Percentiles rank a stretch among this genome's conserved stretches.
These are phyloP conservation scores for Crotalus helleri DNA, from an alignment of 2,113 vertebrate species.

Conservation along the genomic window DNA sequence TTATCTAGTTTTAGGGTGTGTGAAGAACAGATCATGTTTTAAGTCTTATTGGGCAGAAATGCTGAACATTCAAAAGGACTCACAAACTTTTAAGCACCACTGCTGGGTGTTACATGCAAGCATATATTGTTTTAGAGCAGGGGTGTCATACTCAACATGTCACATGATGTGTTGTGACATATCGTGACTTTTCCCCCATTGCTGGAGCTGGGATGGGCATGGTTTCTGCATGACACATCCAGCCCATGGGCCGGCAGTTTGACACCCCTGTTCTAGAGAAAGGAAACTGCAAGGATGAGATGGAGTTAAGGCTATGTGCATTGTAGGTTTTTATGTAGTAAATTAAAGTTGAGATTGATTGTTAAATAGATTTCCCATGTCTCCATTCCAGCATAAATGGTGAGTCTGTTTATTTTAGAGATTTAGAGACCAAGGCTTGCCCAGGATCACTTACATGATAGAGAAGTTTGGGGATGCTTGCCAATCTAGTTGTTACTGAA, in stretches of 20 bases:
- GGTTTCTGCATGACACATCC: too few relatives aligned
- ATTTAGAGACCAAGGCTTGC: neutral
- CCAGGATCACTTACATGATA: neutral
- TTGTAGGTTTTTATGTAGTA: neutral
- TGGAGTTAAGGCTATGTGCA: neutral
- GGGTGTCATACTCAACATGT: too few relatives aligned
- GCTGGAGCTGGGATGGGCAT: too few relatives aligned
- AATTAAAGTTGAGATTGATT: neutral
- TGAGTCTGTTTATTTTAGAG: neutral
- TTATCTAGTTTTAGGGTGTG: neutral
- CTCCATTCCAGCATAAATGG: neutral
- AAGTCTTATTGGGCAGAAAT: neutral
- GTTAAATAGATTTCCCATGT: neutral
- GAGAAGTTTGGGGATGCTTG: neutral
- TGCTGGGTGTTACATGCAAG: neutral
- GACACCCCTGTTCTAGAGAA: too few relatives aligned
- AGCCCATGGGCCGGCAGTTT: too few relatives aligned
- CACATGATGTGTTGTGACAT: too few relatives aligned
- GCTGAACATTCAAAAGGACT: neutral
- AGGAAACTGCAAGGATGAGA: too few relatives aligned
- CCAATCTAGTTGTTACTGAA: neutral
- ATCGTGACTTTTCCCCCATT: too few relatives aligned
- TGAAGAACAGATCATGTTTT: neutral
- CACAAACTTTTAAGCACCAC: neutral
- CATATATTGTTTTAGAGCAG: neutral